Percentiles rank a stretch among this genome's conserved stretches.
These are phyloP conservation scores for Ifrita kowaldi DNA, from an alignment of 2,113 vertebrate genomes.

Conservation along the genomic window DNA sequence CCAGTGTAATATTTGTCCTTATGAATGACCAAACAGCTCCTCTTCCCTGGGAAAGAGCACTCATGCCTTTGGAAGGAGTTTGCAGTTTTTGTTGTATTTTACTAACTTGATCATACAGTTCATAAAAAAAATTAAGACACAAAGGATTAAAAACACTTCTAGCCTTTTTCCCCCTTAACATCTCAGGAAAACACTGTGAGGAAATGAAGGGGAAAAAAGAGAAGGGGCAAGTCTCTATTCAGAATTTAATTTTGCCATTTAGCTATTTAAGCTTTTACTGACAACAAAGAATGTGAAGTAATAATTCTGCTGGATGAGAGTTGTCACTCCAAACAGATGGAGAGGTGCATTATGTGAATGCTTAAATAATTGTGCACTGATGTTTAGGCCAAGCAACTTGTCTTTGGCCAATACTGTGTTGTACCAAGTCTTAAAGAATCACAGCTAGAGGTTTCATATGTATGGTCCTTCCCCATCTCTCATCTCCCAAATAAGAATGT, in stretches of 20 bases:
- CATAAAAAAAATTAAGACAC: neutral
- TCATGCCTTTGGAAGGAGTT: neutral
- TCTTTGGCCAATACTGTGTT: neutral
- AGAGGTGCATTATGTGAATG: neutral
- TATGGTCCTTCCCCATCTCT: neutral
- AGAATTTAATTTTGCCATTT: neutral
- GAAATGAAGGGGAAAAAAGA: neutral
- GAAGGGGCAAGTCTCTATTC: neutral
- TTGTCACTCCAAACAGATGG: neutral
- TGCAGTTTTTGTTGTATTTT: neutral
- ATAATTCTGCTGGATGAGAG: neutral
- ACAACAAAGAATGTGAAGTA: neutral
- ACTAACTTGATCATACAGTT: neutral
- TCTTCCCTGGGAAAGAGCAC: neutral
- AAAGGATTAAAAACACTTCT: neutral
- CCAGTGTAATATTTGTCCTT: neutral
- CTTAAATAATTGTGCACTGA: neutral
- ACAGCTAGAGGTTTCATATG: fast-evolving
- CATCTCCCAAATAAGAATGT: neutral
- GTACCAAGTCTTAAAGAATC: neutral
- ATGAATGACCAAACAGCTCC: neutral
- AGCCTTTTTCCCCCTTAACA: neutral
- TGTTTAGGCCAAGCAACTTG: neutral
- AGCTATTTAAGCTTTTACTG: neutral
- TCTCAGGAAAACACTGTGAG: neutral